Evolutionary conservation across 2,797 vertebrate genomes (phyloP).

Genomic region (Adelosebastes latens): DNA sequence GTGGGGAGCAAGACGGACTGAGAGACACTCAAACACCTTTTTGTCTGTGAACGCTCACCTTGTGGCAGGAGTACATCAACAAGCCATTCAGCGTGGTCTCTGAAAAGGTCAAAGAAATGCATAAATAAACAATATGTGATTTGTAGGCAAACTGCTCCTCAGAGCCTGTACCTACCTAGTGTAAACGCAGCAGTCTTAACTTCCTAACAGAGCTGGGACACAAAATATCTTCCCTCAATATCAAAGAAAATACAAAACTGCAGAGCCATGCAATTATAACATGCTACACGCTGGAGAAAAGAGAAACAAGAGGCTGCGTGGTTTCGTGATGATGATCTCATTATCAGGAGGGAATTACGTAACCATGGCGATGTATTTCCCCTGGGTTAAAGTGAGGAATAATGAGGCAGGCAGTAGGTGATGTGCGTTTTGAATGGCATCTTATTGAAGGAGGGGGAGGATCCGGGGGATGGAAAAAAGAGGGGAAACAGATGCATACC

Average conservation of each 20-base stretch:
- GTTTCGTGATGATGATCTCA: constrained; percentile 71
- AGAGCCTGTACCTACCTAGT: neutral
- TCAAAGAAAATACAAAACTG: neutral
- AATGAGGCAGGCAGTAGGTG: constrained; percentile 58
- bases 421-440: constrained; percentile 50
- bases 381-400: constrained; percentile 57
- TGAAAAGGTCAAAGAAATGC: constrained; percentile 74
- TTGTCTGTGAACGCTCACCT: constrained; percentile 86
- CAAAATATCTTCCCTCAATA: constrained; percentile 5
- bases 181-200: neutral
- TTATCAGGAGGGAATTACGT: constrained; percentile 72
- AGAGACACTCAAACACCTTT: constrained; percentile 10
- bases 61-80: constrained; percentile 98
- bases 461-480: neutral
- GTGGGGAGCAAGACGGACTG: neutral
- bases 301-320: constrained; percentile 57
- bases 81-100: constrained; percentile 97
- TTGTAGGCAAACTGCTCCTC: constrained; percentile 3
- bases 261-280: constrained; percentile 29
- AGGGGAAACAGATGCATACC: constrained; percentile 84
- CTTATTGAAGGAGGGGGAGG: constrained; percentile 27
- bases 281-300: constrained; percentile 25
- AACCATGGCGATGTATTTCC: constrained; percentile 73
- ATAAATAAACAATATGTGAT: constrained; percentile 28
- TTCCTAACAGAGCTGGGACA: neutral